phyloP scores from a whole-genome alignment of 1,140 invertebrate species.

The Antheraea pernyi region DNA sequence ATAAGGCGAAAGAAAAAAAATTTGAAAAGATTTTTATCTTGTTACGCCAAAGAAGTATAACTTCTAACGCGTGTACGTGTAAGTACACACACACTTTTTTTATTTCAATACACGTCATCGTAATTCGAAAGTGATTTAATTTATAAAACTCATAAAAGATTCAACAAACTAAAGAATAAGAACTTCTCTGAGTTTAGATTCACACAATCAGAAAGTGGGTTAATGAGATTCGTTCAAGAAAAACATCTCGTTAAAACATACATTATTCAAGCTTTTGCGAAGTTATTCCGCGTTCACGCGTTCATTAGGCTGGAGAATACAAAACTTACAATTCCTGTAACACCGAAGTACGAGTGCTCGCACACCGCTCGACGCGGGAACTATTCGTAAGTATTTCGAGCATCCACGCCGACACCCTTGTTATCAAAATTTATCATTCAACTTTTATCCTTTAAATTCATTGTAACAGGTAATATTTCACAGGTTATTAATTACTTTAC shows the following conservation, averaged over 20 bases:
- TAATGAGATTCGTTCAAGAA: conserved; percentile 77
- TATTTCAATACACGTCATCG: conserved; percentile 8
- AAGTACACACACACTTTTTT: too few species aligned
- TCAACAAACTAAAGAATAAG: conserved; percentile 55
- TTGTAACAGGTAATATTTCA: conserved; percentile 78
- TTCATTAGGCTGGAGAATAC: conserved; percentile 69
- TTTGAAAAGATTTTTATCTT: too few species aligned
- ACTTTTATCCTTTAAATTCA: conserved; percentile 77
- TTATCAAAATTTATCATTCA: conserved; percentile 79
- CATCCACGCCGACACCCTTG: conserved; percentile 46
- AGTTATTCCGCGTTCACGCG: conserved; percentile 75
- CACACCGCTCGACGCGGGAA: conserved; percentile 61
- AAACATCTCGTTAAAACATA: conserved; percentile 78
- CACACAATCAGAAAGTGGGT: conserved; percentile 75
- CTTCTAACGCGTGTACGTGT: too few species aligned
- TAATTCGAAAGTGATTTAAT: conserved; percentile 46
- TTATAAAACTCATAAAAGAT: conserved; percentile 49
- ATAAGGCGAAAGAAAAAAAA: too few species aligned
- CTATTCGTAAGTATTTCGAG: conserved; percentile 74
- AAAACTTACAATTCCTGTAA: conserved; percentile 62
- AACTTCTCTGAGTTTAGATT: conserved; percentile 72
- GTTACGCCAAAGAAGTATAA: too few species aligned
- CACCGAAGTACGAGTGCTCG: conserved; percentile 43
- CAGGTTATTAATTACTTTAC: conserved; percentile 76
- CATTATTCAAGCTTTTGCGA: conserved; percentile 75